Conservation (phyloP, 2,113 vertebrate genomes). For the Alligator mississippiensis region DNA sequence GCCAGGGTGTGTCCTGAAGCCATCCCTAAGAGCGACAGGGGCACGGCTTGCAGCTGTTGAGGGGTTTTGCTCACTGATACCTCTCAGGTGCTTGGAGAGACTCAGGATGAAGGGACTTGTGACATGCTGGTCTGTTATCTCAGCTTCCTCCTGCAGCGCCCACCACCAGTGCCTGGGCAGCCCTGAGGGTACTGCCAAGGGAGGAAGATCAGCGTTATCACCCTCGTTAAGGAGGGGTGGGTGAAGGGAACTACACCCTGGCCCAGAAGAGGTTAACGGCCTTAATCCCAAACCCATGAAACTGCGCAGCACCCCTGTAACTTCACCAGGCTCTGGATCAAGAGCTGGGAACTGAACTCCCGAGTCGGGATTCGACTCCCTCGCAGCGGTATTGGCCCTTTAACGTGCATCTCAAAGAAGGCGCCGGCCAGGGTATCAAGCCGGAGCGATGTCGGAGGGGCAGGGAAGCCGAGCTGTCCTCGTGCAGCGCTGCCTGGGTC, state of each 20-base stretch:
- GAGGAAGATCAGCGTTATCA: too few relatives aligned
- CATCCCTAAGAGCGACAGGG: too few relatives aligned
- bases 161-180: neutral
- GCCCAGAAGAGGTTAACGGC: neutral
- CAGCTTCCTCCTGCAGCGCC: neutral
- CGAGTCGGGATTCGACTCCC: neutral
- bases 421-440: neutral
- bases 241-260: neutral
- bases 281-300: neutral
- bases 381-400: neutral
- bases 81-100: neutral
- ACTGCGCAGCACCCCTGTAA: neutral
- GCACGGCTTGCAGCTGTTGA: too few relatives aligned
- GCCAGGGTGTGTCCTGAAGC: too few relatives aligned
- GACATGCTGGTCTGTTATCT: neutral
- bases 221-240: neutral
- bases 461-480: neutral
- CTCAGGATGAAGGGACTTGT: neutral
- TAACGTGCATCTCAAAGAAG: neutral
- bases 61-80: too few relatives aligned
- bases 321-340: neutral
- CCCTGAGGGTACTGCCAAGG: neutral
- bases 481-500: neutral
- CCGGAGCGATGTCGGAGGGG: neutral
- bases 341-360: neutral